phyloP scores from a whole-genome alignment of 2,113 vertebrate species.

The Callospermophilus lateralis region DNA sequence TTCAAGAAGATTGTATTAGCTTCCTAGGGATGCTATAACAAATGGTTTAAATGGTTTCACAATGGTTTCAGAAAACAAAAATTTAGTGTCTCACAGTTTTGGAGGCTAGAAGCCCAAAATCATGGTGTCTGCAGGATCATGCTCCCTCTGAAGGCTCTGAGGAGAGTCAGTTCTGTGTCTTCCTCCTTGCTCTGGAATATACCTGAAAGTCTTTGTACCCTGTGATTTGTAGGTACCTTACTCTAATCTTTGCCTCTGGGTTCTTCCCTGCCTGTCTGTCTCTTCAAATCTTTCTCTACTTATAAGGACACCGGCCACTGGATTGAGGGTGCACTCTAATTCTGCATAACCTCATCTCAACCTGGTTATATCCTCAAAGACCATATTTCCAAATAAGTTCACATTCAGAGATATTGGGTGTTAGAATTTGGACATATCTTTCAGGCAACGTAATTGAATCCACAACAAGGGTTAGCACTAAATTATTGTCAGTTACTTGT shows the following conservation, averaged over 20 bases:
- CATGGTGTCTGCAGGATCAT: background rate
- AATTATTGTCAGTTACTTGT: background rate
- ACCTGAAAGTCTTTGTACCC: background rate
- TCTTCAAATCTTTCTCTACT: background rate
- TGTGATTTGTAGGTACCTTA: background rate
- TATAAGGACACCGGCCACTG: background rate
- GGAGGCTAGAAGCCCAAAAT: background rate
- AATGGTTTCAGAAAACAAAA: background rate
- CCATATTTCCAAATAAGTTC: conserved; percentile 28
- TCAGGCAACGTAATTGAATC: background rate
- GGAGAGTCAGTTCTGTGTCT: background rate
- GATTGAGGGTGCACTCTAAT: background rate
- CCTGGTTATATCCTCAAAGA: background rate
- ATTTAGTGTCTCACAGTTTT: background rate
- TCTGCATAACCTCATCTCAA: background rate
- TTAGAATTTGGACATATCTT: conserved; percentile 24
- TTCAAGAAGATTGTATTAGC: background rate
- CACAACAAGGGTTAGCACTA: background rate
- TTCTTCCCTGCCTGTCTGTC: background rate
- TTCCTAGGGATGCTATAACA: background rate
- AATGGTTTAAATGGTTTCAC: too few species aligned
- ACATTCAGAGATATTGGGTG: background rate
- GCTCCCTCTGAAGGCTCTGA: background rate
- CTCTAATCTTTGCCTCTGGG: background rate
- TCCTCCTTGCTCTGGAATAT: background rate